Conservation (phyloP, 2,113 vertebrate genomes). For the Charina bottae region DNA sequence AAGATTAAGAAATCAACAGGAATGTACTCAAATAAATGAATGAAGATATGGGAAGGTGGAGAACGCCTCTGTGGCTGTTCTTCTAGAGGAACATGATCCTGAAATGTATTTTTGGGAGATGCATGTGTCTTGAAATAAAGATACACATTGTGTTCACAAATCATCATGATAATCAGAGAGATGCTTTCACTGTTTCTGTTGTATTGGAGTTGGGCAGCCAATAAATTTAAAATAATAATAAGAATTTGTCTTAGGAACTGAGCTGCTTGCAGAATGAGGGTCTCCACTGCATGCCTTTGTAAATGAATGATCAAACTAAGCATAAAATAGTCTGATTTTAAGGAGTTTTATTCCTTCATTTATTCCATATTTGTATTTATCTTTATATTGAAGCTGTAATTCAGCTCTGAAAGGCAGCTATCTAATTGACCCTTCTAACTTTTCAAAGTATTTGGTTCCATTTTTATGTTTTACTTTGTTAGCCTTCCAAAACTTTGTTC, state of each 20-base stretch:
- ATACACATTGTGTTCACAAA: background rate
- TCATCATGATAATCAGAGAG: background rate
- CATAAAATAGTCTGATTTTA: background rate
- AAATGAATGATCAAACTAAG: background rate
- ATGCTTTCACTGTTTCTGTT: background rate
- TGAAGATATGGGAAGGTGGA: background rate
- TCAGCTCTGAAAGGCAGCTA: background rate
- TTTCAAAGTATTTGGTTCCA: background rate
- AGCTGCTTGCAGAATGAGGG: background rate
- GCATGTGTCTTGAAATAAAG: too few species aligned
- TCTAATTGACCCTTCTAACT: background rate
- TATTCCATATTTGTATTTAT: background rate
- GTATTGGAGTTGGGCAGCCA: too few species aligned
- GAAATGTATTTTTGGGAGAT: background rate
- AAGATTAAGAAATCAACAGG: background rate
- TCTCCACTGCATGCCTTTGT: background rate
- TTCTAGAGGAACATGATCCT: background rate
- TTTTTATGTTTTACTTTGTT: background rate
- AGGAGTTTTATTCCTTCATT: background rate
- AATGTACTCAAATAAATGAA: background rate
- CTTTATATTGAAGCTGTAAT: background rate
- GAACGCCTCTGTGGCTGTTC: background rate
- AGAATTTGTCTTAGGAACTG: too few species aligned
- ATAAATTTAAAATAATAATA: too few species aligned
- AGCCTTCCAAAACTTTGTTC: background rate